Conservation (phyloP, 2,113 vertebrate species). For the Opisthocomus hoazin region DNA sequence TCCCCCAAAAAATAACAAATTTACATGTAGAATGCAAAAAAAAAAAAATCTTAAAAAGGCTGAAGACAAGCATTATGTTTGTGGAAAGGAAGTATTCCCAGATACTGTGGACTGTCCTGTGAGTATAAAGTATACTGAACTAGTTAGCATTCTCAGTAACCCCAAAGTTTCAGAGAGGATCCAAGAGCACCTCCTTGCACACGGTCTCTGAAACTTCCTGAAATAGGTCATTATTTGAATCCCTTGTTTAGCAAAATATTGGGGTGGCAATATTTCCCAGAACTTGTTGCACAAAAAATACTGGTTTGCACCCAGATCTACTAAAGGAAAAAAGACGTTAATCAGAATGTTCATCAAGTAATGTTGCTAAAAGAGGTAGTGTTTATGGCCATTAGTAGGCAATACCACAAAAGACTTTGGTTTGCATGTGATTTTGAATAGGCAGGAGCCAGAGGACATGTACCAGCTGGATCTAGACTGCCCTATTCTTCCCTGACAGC, state of each 20-base stretch:
- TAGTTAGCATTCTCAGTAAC: background rate
- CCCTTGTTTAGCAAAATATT: background rate
- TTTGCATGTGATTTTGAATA: background rate
- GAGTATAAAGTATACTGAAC: background rate
- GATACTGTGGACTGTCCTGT: background rate
- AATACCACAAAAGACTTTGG: background rate
- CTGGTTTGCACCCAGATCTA: background rate
- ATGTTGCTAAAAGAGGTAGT: background rate
- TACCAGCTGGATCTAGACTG: background rate
- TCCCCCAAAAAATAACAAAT: background rate
- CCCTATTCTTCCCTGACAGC: background rate
- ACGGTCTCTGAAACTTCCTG: background rate
- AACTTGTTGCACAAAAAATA: background rate
- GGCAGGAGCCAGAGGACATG: background rate
- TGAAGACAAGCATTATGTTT: background rate
- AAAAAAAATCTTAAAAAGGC: background rate
- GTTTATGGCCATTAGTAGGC: background rate
- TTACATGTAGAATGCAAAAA: background rate
- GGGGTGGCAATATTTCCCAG: background rate
- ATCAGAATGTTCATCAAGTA: background rate
- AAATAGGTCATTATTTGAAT: background rate
- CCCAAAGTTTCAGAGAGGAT: background rate
- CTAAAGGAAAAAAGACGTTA: background rate
- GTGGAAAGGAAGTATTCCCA: background rate
- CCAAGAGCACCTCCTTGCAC: background rate